Base-by-base conservation (phyloP, 2,113 vertebrate species). In the Monarcha castaneiventris region DNA sequence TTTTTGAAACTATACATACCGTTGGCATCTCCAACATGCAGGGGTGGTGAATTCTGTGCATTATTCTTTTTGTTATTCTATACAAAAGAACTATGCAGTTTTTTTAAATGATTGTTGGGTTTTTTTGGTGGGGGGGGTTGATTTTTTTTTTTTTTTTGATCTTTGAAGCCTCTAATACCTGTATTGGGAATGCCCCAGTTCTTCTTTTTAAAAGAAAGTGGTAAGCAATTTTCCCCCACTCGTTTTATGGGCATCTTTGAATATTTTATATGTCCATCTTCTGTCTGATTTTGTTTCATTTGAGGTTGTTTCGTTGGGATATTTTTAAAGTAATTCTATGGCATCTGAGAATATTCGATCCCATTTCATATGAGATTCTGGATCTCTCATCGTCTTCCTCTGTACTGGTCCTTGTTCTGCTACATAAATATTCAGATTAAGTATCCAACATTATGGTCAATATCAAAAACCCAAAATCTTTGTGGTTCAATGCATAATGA, bases 71-170 rank as follows among this genome's bases (percentile, higher is more conserved):
- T 74, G 9, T 15, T 62, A 41, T 37, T 81, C 48, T 83, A 5
- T 12, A 33, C 3, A 69, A 84, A 85, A 49, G 12, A 62, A 7
- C 9, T 37, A 9, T 10, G 14, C 5, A 48, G 4, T 2, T 51
- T 83, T 86, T 58, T 35, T 0, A 43, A 75, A 75, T 46, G 0
- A 59, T 13, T 66, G 3, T 26, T 26, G 9, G n/a, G n/a, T 16
- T 41, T 56, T 39, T 72, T 6, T 13, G 7, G 16, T 0, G 5
- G 5, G 7, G 11, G 1, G 0, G 4, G 9, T 9, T 27, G 25
- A 17, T 35, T 16, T 58, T 16, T 35, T 56, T 22, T 58, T 35
- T 17, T n/a, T 48, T 15, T 29, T 62, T 13, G 25, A 26, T 15
- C 13, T 55, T 81, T 63, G 39, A 71, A 72, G 4, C 25, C 6